Evolutionary conservation across 2,113 vertebrate genomes (phyloP), one percentile per base, ranked within the genome.

Genomic region (Noctilio leporinus): DNA sequence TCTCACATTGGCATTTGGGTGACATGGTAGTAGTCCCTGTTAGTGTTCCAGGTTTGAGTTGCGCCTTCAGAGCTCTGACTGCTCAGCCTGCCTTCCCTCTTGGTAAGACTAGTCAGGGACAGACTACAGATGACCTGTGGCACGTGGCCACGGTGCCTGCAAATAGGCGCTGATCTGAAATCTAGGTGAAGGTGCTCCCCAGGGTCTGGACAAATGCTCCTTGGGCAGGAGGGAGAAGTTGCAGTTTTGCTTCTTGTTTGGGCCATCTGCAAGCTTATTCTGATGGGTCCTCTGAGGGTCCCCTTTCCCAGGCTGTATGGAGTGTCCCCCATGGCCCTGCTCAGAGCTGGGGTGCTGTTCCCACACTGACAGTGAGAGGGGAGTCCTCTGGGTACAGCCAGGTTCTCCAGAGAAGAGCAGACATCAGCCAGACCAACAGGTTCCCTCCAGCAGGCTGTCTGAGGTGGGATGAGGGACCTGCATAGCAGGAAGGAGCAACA

Each of bases 51-150:
- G 55, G 73, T 35, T 38, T 26, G 17, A 89, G 33, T 53, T 1
- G 14, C 7, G 5, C 47, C 76, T 83, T 40, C 38, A 19, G 80
- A 30, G 1, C 33, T 47, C 35, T 40, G 47, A 28, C 77, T 6
- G 33, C 40, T 33, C 40, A 19, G 77, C 16, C n/a, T 0, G 10
- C 45, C 10, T 47, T 40, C 33, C 57, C 59, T 28, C 3, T 22
- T 4, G 1, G 16, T 2, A 0, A 28, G 33, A 10, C 0, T 0
- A 20, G 64, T 28, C 24, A 16, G 40, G 86, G 59, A 20, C 5
- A 1, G 49, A 57, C 30, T 35, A 57, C 30, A 28, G 75, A n/a
- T 5, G 24, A 47, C 40, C 30, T n/a, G 16, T 10, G 17, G n/a
- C n/a, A 64, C 1, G 4, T 10, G 10, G 59, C 59, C 47, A 10